Base-by-base conservation (phyloP, 1,140 invertebrate species). In the Hesperophylax magnus region DNA sequence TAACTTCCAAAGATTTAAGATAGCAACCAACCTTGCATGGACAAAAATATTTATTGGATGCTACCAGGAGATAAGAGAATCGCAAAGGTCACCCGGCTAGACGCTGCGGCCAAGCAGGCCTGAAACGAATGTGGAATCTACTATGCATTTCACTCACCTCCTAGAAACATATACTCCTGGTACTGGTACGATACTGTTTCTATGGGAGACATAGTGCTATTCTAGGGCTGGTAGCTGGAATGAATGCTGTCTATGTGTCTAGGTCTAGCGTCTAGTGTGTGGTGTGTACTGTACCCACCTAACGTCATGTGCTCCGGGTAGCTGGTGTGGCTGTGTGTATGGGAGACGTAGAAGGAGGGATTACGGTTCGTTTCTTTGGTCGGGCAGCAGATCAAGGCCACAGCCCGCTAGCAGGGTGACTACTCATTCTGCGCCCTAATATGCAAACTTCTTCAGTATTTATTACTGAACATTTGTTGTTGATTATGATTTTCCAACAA, bases 311-410 rank as follows among this genome's bases (percentile, higher is more conserved):
- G 39, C 67, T 71, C 67, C 67, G 39, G 67, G 67, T 69, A 69
- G 17, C 34, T 47, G 65, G 61, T 34, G 34, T 34, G 7, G 34
- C 34, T 69, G 65, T 69, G 71, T 75, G 54, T 75, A 75, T 75
- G 52, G 47, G 22, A 75, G 71, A 31, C 67, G 27, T n/a, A 58
- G 53, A 75, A 75, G 52, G 47, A 72, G 69, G 69, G 17, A 75
- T 75, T 75, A 75, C 77, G 52, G 53, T 80, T 80, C 65, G 78
- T 74, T 60, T 80, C 78, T 80, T 74, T 61, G 78, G 39, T 80
- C 78, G 78, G 78, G 69, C 78, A 72, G 54, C 54, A 31, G 78
- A 80, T 80, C 78, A 80, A 80, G 78, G 78, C 71, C 78, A 79
- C 61, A 22, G 71, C 71, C 54, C 71, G 71, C 71, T 8, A 71